These are phyloP conservation scores for Ophioninae sp. DNA, from an alignment of 2,888 invertebrate genomes.

Conservation along the genomic window DNA sequence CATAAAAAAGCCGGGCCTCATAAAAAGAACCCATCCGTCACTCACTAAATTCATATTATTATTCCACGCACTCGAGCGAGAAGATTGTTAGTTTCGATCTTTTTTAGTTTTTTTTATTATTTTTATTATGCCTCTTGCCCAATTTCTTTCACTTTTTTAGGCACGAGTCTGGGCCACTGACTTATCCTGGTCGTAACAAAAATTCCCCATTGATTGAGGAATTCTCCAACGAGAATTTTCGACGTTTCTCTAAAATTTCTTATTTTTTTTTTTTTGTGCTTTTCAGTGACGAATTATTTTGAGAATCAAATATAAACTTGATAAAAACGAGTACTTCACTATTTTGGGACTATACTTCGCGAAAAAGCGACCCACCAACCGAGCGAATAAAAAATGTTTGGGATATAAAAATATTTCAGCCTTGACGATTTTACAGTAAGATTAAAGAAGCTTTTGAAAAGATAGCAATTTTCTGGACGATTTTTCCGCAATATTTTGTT, in stretches of 20 bases:
- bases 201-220: neutral
- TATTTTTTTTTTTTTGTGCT: neutral
- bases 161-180: neutral
- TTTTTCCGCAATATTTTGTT: too few relatives aligned
- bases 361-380: neutral
- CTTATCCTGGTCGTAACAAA: neutral
- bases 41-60: conserved; percentile 45
- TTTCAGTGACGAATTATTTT: too few relatives aligned
- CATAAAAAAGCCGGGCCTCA: conserved; percentile 24
- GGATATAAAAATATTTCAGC: neutral
- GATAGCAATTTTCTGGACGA: neutral
- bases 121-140: neutral
- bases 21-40: conserved; percentile 44
- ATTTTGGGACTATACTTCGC: neutral
- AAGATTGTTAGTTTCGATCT: conserved; percentile 26
- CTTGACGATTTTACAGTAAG: neutral
- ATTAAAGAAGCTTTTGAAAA: neutral
- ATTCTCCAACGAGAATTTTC: neutral
- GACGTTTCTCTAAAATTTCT: neutral
- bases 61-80: conserved; percentile 32
- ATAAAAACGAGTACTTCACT: neutral
- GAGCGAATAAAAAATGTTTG: neutral
- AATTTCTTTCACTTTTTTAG: neutral
- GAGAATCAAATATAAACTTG: too few relatives aligned
- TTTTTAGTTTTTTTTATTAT: neutral